These are phyloP conservation scores for Penelope pileata DNA, from an alignment of 2,113 vertebrate species.

Conservation along the genomic window DNA sequence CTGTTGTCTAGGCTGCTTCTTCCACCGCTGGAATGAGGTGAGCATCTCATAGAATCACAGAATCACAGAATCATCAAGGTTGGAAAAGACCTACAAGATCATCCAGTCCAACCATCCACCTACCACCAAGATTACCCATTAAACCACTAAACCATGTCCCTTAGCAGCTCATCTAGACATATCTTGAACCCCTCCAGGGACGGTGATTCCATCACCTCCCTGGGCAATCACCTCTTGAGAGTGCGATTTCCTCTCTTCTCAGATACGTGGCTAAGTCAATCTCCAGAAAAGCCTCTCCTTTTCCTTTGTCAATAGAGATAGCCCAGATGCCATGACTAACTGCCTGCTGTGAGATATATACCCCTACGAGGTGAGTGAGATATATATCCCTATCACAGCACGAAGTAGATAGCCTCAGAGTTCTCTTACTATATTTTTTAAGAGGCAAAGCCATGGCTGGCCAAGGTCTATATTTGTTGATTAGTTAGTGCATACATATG, in stretches of 20 bases:
- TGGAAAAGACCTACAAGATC: too few relatives aligned
- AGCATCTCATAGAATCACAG: too few relatives aligned
- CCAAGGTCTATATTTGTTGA: neutral
- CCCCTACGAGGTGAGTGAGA: neutral
- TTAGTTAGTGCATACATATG: fast-evolving
- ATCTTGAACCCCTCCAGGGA: too few relatives aligned
- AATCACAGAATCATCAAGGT: too few relatives aligned
- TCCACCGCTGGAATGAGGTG: neutral
- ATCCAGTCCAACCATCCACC: too few relatives aligned
- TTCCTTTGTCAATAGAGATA: neutral
- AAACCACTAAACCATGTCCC: too few relatives aligned
- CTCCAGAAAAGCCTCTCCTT: neutral
- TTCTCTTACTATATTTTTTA: neutral
- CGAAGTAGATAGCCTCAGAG: neutral
- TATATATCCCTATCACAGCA: neutral
- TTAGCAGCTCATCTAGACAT: too few relatives aligned
- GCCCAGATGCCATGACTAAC: neutral
- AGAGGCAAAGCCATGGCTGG: neutral
- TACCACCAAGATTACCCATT: too few relatives aligned
- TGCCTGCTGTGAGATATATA: neutral
- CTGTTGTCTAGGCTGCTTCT: neutral
- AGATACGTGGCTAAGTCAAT: fast-evolving
- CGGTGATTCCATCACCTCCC: too few relatives aligned
- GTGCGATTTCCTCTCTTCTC: neutral
- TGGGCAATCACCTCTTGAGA: too few relatives aligned